A percentile compares a stretch with the other conserved stretches of the same genome.
Conservation (phyloP, 2,113 vertebrate species). For the Trematocara macrostoma region DNA sequence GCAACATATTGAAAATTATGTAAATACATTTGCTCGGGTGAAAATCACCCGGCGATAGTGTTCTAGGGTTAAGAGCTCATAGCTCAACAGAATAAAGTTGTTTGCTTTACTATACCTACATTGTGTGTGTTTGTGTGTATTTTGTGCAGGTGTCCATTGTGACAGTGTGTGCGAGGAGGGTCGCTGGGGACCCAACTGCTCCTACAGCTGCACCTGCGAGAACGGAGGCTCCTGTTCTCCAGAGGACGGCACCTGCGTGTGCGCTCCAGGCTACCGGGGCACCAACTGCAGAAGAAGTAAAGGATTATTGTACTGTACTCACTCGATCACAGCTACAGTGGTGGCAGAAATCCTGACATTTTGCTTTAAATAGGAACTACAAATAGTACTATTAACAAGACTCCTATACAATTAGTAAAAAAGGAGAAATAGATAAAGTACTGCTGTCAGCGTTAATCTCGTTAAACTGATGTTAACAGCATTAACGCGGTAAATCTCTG, state of each 20-base stretch:
- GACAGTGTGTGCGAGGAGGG: conserved; percentile 80
- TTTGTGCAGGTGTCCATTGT: conserved; percentile 79
- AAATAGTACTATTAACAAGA: background rate
- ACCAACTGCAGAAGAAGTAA: conserved; percentile 87
- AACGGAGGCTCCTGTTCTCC: conserved; percentile 87
- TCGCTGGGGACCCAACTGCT: conserved; percentile 89
- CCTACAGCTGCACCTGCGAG: conserved; percentile 84
- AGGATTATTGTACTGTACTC: background rate
- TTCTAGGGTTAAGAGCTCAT: too few relatives aligned
- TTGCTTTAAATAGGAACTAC: background rate
- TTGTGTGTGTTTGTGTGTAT: background rate
- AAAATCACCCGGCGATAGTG: too few relatives aligned
- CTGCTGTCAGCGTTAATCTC: background rate
- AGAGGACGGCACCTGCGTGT: conserved; percentile 85
- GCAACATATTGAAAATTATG: too few relatives aligned
- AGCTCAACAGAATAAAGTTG: too few relatives aligned
- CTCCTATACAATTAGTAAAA: background rate
- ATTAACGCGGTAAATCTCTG: background rate
- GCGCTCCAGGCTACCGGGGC: conserved; percentile 83
- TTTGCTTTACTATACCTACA: background rate
- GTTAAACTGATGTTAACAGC: background rate
- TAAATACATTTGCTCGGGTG: too few relatives aligned
- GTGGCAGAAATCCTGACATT: background rate
- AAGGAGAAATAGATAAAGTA: background rate
- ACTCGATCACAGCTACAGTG: background rate